phyloP scores from a whole-genome alignment of 2,888 invertebrate genomes.

The Nemoura dubitans region DNA sequence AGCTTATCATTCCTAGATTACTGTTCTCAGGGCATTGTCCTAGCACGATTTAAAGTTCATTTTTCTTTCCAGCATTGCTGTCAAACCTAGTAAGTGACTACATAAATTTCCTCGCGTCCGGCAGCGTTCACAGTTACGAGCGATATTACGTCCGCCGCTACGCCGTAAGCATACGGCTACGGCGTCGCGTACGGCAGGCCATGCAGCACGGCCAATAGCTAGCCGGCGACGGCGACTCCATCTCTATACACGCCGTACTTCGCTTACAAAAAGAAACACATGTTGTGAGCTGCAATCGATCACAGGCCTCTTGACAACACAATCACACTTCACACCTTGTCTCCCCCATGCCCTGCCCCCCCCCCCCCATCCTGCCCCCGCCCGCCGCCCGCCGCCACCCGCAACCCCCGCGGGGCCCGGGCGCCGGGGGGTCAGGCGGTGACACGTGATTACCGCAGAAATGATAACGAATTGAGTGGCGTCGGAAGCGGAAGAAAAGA shows the following conservation, averaged over 20 bases:
- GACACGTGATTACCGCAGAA: constrained; percentile 36
- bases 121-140: not conserved
- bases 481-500: constrained; percentile 20
- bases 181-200: not conserved
- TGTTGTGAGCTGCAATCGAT: constrained; percentile 34
- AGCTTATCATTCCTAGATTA: constrained; percentile 8
- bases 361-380: not conserved
- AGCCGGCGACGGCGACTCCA: not conserved
- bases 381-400: no score
- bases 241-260: not conserved
- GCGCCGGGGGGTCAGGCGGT: constrained; percentile 9
- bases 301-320: constrained; percentile 38
- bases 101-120: not conserved
- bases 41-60: constrained; percentile 18
- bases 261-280: constrained; percentile 34
- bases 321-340: constrained; percentile 42
- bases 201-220: no score
- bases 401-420: not conserved
- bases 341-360: not conserved
- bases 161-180: not conserved
- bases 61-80: not conserved
- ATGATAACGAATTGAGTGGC: constrained; percentile 33
- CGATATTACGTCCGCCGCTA: not conserved
- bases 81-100: not conserved
- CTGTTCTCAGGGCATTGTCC: not conserved